phyloP scores from a whole-genome alignment of 2,113 vertebrate genomes.

The Psittacula cyanocephala region DNA sequence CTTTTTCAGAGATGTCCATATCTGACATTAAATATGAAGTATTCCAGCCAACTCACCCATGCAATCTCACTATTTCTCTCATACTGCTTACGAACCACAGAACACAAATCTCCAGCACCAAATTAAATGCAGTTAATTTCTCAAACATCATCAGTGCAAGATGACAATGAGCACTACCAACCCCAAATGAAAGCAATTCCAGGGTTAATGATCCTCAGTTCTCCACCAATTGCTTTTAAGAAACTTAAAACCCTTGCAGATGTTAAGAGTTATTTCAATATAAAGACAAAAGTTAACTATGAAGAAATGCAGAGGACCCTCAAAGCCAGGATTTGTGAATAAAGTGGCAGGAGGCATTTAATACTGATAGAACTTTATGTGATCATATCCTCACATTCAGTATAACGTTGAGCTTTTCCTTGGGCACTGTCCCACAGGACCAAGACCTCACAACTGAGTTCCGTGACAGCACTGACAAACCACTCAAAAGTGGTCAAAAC shows the following conservation, averaged over 20 bases:
- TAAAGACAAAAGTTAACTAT: neutral
- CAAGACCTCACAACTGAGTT: neutral
- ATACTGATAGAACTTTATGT: neutral
- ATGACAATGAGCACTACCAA: neutral
- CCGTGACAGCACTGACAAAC: neutral
- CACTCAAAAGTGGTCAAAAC: neutral
- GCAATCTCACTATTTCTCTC: neutral
- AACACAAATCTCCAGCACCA: neutral
- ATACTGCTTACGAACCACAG: neutral
- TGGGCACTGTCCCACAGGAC: neutral
- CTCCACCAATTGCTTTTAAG: neutral
- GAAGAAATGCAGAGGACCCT: neutral
- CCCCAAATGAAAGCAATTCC: neutral
- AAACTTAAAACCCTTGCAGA: neutral
- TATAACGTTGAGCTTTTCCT: rapidly evolving
- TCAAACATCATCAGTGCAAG: neutral
- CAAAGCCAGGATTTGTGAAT: neutral
- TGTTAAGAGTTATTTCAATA: neutral
- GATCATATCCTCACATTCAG: rapidly evolving
- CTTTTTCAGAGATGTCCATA: neutral
- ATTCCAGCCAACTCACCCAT: neutral
- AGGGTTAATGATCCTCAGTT: neutral
- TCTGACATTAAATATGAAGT: neutral
- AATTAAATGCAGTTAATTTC: neutral
- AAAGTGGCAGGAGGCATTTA: neutral